phyloP scores from a whole-genome alignment of 2,888 invertebrate genomes.

The Eristalis tenax region DNA sequence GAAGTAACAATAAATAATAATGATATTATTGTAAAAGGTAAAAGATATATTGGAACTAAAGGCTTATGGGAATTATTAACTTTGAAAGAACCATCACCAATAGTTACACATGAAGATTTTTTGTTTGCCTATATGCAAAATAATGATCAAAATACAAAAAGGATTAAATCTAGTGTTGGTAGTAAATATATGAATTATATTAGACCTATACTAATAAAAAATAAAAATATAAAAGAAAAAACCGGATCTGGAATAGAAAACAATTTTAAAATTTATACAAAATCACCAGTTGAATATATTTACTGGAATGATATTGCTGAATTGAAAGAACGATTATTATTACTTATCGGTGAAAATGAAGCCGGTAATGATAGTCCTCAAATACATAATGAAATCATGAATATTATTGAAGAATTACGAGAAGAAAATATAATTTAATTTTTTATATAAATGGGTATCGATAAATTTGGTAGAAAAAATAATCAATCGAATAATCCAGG shows the following conservation, averaged over 20 bases:
- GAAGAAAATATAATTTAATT: conserved; percentile 27
- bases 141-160: neutral
- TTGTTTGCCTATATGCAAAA: neutral
- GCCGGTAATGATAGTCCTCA: conserved; percentile 27
- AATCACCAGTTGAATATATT: conserved; percentile 16
- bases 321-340: conserved; percentile 20
- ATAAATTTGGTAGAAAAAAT: conserved; percentile 10
- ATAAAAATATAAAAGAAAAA: conserved; percentile 10
- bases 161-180: neutral
- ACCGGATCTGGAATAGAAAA: conserved; percentile 10
- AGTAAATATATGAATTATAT: too few relatives aligned
- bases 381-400: conserved; percentile 13
- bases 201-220: too few relatives aligned
- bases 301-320: conserved; percentile 27
- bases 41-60: conserved; percentile 14
- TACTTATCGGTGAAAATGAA: conserved; percentile 21
- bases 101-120: conserved; percentile 19
- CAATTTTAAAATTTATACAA: conserved; percentile 27
- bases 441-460: conserved; percentile 14
- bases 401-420: conserved; percentile 17
- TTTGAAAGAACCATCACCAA: conserved; percentile 8
- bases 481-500: neutral
- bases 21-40: neutral
- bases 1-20: too few relatives aligned
- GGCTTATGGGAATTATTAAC: conserved; percentile 16